Evolutionary conservation across 1,140 invertebrate genomes (phyloP), one percentile per base, ranked within the genome.

Genomic region (Caenorhabditis inopinata): DNA sequence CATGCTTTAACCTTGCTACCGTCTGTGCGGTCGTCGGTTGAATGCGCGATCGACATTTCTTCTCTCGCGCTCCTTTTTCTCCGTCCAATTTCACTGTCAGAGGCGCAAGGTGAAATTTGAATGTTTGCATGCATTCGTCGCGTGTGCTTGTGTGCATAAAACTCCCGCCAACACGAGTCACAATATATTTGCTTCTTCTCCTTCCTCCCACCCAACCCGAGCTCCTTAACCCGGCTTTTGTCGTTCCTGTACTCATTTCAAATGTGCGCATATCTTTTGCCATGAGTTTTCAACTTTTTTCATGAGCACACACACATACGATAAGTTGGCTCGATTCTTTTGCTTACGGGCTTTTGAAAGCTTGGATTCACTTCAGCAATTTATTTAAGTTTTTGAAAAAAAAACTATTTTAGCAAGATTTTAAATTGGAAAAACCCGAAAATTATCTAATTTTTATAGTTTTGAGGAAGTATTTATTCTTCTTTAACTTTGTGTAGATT

Each of bases 21-120:
- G 58, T 68, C 29, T 68, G 58, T 68, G 58, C 27, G 51, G 45
- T 49, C 23, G 68, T n/a, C n/a, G n/a, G 68, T 32, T 42, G 68
- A 49, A 76, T 76, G 74, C 42, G 42, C 74, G 45, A 76, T 49
- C 74, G 73, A n/a, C n/a, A n/a, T n/a, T n/a, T n/a, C n/a, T n/a
- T n/a, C n/a, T n/a, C n/a, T n/a, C n/a, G n/a, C n/a, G n/a, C n/a
- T n/a, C n/a, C n/a, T n/a, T n/a, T n/a, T n/a, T n/a, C n/a, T n/a
- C n/a, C n/a, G n/a, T n/a, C 38, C 38, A 14, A 42, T 42, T 42
- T 14, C 6, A 49, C 74, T 32, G 16, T 32, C 23, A 7, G 1
- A 29, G 16, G 75, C n/a, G n/a, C n/a, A 38, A 68, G 32, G 23
- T 51, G 25, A 76, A 76, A 32, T 76, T 48, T 35, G 11, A 23